Conservation (phyloP, 2,888 invertebrate species). For the Oxyscelio sp. region DNA sequence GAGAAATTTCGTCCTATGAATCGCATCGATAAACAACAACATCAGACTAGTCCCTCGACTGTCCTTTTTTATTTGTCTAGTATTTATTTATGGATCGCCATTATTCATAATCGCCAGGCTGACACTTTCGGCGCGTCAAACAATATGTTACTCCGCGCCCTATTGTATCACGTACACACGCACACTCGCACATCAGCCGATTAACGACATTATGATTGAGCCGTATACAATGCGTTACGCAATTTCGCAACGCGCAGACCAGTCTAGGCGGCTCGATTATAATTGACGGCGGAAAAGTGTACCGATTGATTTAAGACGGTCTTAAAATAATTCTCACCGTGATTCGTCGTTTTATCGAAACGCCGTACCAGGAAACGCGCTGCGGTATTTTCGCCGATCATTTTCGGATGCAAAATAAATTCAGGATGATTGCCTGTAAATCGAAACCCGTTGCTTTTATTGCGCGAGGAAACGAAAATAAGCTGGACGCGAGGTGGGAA, state of each 20-base stretch:
- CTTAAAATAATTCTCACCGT: not conserved
- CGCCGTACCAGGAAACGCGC: too few relatives aligned
- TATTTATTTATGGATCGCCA: too few relatives aligned
- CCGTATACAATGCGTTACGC: conserved; percentile 58
- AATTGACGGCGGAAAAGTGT: conserved; percentile 44
- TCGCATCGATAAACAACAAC: too few relatives aligned
- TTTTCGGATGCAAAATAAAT: conserved; percentile 50
- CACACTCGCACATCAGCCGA: conserved; percentile 40
- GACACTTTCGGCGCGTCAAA: conserved; percentile 40
- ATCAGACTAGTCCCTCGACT: too few relatives aligned
- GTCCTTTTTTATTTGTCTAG: too few relatives aligned
- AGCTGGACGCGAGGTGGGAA: conserved; percentile 11
- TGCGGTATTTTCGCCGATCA: too few relatives aligned
- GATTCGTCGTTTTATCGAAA: too few relatives aligned
- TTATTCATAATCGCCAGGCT: conserved; percentile 43
- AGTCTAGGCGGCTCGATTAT: conserved; percentile 56
- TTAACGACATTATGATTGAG: conserved; percentile 60
- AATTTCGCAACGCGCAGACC: conserved; percentile 26
- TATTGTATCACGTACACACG: conserved; percentile 12
- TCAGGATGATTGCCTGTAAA: conserved; percentile 46
- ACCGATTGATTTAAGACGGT: not conserved
- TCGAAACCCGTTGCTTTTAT: conserved; percentile 60
- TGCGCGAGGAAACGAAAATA: conserved; percentile 54
- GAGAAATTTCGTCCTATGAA: too few relatives aligned
- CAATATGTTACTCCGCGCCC: conserved; percentile 33